Base-by-base conservation (phyloP, 2,113 vertebrate genomes). In the Formicarius rufipectus region DNA sequence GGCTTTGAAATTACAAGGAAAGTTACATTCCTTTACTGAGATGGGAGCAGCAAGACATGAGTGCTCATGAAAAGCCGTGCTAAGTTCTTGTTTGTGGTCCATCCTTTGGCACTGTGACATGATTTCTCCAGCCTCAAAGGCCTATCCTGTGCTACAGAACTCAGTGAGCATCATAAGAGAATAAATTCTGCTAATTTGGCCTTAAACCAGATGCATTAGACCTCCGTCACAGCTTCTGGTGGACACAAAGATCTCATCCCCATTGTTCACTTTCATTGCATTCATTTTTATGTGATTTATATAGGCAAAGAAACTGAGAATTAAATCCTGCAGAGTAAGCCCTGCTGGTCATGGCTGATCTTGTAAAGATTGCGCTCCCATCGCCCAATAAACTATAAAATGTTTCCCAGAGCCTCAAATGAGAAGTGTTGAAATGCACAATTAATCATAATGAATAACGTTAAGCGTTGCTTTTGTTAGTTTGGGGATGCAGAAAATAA, bases 1-100 rank as follows among this genome's bases (percentile, higher is more conserved):
- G 78, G 87, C 88, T 96, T 91, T 73, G 77, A 95, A 96, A 97
- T 97, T 95, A 94, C 87, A 96, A 94, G 87, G 78, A 50, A 50
- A 87, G 62, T 83, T 93, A 45, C 88, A 93, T 97, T 97, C 82
- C 69, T 96, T 80, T 39, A 56, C 78, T 62, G 55, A 90, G 67
- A 77, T 18, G 16, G 42, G 39, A 83, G 56, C 72, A 81, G 60
- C 15, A 89, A 64, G 64, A 90, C 49, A 23, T 7, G 72, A 87
- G 63, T 20, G 69, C 11, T n/a, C 50, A 59, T 44, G 79, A 75
- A 96, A 93, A 90, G 37, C 50, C 2, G 0, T 80, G 79, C 75
- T 66, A 74, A 50, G 15, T 35, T 89, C 74, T 55, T 35, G 59
- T 84, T 39, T 75, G 60, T 9, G 40, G 80, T 74, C 39, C 68